phyloP scores from a whole-genome alignment of 2,797 vertebrate species.

The Hoplostethus mediterraneus region DNA sequence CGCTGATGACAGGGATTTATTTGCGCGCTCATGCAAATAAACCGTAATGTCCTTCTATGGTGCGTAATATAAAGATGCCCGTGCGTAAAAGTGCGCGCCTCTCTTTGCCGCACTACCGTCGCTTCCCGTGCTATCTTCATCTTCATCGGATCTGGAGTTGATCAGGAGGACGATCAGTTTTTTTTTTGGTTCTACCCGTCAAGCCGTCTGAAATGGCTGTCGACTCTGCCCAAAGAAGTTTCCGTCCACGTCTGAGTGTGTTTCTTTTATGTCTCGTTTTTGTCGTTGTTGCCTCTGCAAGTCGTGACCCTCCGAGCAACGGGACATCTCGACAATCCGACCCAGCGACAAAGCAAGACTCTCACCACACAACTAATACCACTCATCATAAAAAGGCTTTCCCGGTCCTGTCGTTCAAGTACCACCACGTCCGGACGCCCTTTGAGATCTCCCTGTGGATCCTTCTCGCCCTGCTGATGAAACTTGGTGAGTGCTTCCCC shows the following conservation, averaged over 20 bases:
- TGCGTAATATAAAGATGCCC: constrained; percentile 36
- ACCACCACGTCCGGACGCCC: constrained; percentile 84
- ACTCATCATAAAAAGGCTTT: constrained; percentile 81
- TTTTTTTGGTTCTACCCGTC: constrained; percentile 6
- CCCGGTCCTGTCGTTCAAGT: constrained; percentile 91
- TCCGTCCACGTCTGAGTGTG: not conserved
- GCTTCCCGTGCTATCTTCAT: constrained; percentile 12
- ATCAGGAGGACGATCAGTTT: constrained; percentile 15
- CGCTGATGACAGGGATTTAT: not conserved
- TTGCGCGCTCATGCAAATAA: not conserved
- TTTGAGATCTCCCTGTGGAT: constrained; percentile 96
- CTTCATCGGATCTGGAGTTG: constrained; percentile 44
- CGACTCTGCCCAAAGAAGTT: constrained; percentile 14
- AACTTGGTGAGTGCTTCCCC: constrained; percentile 87
- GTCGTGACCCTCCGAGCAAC: constrained; percentile 32
- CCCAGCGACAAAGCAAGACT: not conserved
- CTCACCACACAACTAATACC: constrained; percentile 12
- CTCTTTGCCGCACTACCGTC: constrained; percentile 31
- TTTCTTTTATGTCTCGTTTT: constrained; percentile 33
- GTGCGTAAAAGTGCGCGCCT: constrained; percentile 60
- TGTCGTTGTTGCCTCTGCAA: constrained; percentile 24
- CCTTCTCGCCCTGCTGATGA: constrained; percentile 95
- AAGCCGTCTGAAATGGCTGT: constrained; percentile 53
- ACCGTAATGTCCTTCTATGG: not conserved
- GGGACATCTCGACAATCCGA: constrained; percentile 2